Evolutionary conservation across 1,140 invertebrate genomes (phyloP).

Genomic region (Odontomachus brunneus): DNA sequence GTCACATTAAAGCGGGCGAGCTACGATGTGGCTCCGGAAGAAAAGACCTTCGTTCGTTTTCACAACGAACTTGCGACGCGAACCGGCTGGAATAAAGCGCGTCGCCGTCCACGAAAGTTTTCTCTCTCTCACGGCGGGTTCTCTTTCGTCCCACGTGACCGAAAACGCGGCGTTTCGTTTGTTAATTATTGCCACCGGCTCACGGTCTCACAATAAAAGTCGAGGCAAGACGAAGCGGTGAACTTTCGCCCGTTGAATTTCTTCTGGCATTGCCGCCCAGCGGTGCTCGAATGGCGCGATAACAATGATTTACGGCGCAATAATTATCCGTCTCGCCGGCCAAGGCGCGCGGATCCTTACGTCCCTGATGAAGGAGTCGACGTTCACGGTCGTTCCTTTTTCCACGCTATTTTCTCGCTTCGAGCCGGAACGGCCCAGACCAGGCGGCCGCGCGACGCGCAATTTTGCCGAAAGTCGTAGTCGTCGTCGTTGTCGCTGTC

Average conservation of each 20-base stretch:
- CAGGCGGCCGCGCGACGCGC: too few species aligned
- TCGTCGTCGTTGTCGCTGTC: neutral
- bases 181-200: conserved; percentile 53
- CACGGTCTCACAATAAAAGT: conserved; percentile 59
- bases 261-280: neutral
- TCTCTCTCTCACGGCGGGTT: neutral
- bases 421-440: conserved; percentile 27
- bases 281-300: conserved; percentile 63
- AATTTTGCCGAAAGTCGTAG: conserved; percentile 73
- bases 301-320: conserved; percentile 75
- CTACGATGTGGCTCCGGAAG: too few species aligned
- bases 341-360: conserved; percentile 22
- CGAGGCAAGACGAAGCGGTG: conserved; percentile 53
- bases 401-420: conserved; percentile 42
- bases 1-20: too few species aligned
- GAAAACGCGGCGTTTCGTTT: conserved; percentile 34
- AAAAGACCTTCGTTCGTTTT: too few species aligned
- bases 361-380: conserved; percentile 26
- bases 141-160: neutral
- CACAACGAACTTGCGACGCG: too few species aligned
- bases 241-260: conserved; percentile 64
- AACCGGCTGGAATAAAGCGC: too few species aligned
- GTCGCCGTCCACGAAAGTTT: neutral
- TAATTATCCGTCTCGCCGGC: conserved; percentile 74
- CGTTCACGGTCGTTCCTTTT: conserved; percentile 7